Conservation (phyloP, 2,797 vertebrate genomes). For the Cyclopterus lumpus region DNA sequence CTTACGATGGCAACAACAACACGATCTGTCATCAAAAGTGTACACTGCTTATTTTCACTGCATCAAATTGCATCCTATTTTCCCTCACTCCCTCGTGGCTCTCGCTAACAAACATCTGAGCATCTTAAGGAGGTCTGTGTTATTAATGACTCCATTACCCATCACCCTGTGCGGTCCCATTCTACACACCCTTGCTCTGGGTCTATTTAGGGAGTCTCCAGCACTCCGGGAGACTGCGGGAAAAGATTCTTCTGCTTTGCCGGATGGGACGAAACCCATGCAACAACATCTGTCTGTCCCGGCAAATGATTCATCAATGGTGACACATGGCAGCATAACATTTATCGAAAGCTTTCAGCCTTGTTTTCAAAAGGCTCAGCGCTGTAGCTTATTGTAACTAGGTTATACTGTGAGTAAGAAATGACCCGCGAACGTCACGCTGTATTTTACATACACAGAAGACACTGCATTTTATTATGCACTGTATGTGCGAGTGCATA, state of each 20-base stretch:
- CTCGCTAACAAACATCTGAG: slow-evolving; percentile 83
- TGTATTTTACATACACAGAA: slow-evolving; percentile 15
- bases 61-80: slow-evolving; percentile 80
- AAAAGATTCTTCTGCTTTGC: slow-evolving; percentile 75
- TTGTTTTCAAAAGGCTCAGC: slow-evolving; percentile 50
- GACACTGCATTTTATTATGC: not conserved
- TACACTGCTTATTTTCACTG: slow-evolving; percentile 63
- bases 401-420: slow-evolving; percentile 40
- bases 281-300: slow-evolving; percentile 80
- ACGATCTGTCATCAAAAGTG: slow-evolving; percentile 70
- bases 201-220: slow-evolving; percentile 82
- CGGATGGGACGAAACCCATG: slow-evolving; percentile 70
- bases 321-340: slow-evolving; percentile 65
- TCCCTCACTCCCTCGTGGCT: slow-evolving; percentile 74
- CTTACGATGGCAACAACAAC: slow-evolving; percentile 64
- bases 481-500: not conserved
- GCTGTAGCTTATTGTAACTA: slow-evolving; percentile 40
- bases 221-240: slow-evolving; percentile 72
- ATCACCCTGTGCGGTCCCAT: slow-evolving; percentile 84
- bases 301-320: slow-evolving; percentile 73
- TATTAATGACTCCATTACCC: slow-evolving; percentile 88
- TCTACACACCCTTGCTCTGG: slow-evolving; percentile 78
- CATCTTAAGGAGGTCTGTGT: slow-evolving; percentile 84
- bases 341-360: slow-evolving; percentile 60
- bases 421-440: slow-evolving; percentile 8